These are phyloP conservation scores for Hypotaenidia philippensis DNA, from an alignment of 2,797 vertebrate species.

Conservation along the genomic window DNA sequence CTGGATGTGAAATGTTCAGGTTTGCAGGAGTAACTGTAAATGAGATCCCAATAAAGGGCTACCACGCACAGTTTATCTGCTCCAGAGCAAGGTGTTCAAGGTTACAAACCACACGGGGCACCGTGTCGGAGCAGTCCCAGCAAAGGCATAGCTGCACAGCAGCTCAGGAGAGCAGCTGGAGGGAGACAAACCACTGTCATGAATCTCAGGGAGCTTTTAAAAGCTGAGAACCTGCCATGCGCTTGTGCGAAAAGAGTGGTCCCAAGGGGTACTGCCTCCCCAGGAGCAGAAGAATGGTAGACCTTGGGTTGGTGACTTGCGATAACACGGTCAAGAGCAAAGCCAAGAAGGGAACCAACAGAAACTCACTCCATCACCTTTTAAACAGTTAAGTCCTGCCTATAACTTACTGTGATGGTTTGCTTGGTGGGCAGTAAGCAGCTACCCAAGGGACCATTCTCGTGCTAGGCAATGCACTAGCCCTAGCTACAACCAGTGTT, in stretches of 20 bases:
- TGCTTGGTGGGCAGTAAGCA: not conserved
- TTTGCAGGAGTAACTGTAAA: not conserved
- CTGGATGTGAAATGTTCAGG: not conserved
- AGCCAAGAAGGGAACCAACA: not conserved
- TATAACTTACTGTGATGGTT: not conserved
- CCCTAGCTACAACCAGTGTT: not conserved
- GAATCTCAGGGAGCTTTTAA: not conserved
- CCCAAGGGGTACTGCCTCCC: not conserved
- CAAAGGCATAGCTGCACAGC: not conserved
- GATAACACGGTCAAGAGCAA: not conserved
- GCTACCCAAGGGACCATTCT: not conserved
- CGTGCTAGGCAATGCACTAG: not conserved
- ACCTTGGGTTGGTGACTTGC: not conserved
- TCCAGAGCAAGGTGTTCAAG: not conserved
- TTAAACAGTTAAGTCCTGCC: not conserved
- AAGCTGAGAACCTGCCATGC: not conserved
- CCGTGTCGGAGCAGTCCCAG: not conserved
- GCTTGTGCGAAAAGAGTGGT: not conserved
- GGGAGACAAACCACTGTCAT: rapidly evolving
- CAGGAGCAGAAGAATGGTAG: not conserved
- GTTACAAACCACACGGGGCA: not conserved
- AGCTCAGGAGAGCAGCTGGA: not conserved
- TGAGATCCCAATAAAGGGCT: not conserved
- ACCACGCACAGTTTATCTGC: not conserved
- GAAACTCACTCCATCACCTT: not conserved